These are phyloP conservation scores for Meriones unguiculatus DNA, from an alignment of 2,113 vertebrate genomes.

Conservation along the genomic window DNA sequence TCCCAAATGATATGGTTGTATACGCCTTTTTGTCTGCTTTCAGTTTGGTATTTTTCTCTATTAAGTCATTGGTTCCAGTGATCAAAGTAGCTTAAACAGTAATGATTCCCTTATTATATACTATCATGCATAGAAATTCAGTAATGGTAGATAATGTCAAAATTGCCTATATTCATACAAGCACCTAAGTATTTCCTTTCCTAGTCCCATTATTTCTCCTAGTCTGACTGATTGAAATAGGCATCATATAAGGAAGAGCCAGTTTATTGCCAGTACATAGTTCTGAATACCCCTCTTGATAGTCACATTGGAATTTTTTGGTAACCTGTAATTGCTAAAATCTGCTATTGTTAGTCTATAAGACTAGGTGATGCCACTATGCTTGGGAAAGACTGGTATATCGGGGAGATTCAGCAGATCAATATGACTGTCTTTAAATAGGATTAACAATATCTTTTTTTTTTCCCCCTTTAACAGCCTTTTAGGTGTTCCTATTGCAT, in stretches of 20 bases:
- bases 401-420: not conserved
- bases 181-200: not conserved
- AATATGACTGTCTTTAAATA: constrained; percentile 14
- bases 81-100: not conserved
- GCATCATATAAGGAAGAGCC: not conserved
- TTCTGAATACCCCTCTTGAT: not conserved
- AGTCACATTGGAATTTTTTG: not conserved
- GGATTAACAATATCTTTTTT: not conserved
- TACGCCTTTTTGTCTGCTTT: not conserved
- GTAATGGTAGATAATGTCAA: constrained; percentile 19
- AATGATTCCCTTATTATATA: not conserved
- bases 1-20: not conserved
- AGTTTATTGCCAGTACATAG: not conserved
- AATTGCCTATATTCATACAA: not conserved
- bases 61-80: not conserved
- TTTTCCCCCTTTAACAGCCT: constrained; percentile 85
- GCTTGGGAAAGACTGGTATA: not conserved
- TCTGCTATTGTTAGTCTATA: not conserved
- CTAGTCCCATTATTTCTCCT: not conserved
- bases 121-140: not conserved
- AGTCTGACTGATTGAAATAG: not conserved
- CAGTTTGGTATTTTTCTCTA: not conserved
- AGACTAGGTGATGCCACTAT: not conserved
- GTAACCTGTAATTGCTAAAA: not conserved
- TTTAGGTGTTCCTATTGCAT: constrained; percentile 95